Conservation (phyloP, 2,113 vertebrate genomes). For the Silurus meridionalis region DNA sequence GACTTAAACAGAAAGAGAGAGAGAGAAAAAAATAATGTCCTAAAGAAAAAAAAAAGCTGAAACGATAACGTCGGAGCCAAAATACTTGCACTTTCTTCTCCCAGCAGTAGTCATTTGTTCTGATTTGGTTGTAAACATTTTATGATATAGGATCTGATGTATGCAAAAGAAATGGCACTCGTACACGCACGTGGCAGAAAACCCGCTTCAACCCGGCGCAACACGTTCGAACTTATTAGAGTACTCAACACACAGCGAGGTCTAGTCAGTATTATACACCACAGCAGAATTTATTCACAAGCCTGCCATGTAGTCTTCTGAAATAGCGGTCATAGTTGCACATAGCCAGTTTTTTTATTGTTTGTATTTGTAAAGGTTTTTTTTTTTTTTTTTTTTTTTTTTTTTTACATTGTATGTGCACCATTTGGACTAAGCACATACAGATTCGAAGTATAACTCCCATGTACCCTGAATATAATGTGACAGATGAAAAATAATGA, state of each 20-base stretch:
- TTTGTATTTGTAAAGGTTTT: not conserved
- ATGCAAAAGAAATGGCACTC: slow-evolving; percentile 46
- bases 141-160: slow-evolving; percentile 51
- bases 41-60: slow-evolving; percentile 46
- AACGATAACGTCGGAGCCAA: slow-evolving; percentile 66
- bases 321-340: slow-evolving; percentile 20
- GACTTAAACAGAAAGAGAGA: slow-evolving; percentile 60
- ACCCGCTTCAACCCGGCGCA: slow-evolving; percentile 26
- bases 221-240: not conserved
- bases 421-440: slow-evolving; percentile 19
- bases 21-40: slow-evolving; percentile 56
- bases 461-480: not conserved
- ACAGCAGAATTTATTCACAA: slow-evolving; percentile 11
- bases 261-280: slow-evolving; percentile 49
- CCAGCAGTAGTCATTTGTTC: slow-evolving; percentile 66
- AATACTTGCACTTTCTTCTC: slow-evolving; percentile 81
- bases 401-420: slow-evolving; percentile 6
- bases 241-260: slow-evolving; percentile 30
- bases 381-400: not conserved
- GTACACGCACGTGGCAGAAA: slow-evolving; percentile 34
- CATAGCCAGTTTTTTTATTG: slow-evolving; percentile 28
- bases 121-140: slow-evolving; percentile 54
- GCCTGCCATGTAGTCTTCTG: slow-evolving; percentile 5
- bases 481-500: not conserved
- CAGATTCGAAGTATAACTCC: not conserved